Percentiles rank a stretch among this genome's conserved stretches.
Conservation (phyloP, 2,797 vertebrate genomes). For the Myotis myotis region DNA sequence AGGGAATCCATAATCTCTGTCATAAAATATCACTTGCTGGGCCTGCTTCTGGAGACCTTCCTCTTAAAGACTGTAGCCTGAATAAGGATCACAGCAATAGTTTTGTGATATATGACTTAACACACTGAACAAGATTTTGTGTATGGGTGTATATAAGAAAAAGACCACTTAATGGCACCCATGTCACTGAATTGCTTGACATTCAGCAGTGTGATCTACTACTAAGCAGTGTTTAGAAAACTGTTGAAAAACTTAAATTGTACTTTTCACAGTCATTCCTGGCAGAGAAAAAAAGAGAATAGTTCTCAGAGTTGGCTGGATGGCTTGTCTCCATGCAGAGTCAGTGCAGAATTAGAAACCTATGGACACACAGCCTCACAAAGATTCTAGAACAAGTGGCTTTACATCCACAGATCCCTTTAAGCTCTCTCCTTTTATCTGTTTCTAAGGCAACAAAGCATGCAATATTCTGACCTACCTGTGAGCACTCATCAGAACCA, state of each 20-base stretch:
- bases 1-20: slow-evolving; percentile 36
- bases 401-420: neutral
- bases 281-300: neutral
- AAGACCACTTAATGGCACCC: neutral
- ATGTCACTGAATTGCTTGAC: slow-evolving; percentile 8
- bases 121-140: neutral
- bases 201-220: slow-evolving; percentile 13
- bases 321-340: neutral
- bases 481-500: neutral
- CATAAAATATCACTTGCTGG: slow-evolving; percentile 58
- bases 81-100: neutral
- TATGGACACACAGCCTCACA: neutral
- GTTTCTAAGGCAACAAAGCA: neutral
- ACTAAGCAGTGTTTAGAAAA: neutral
- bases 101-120: slow-evolving; percentile 41
- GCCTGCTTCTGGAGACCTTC: slow-evolving; percentile 22
- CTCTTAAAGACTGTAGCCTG: neutral
- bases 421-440: neutral
- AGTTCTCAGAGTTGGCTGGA: neutral
- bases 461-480: neutral
- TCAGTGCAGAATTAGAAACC: neutral
- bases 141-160: slow-evolving; percentile 11
- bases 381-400: neutral
- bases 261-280: slow-evolving; percentile 18
- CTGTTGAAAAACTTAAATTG: neutral